Base-by-base conservation (phyloP, 30 jellyfish, hydroid and myxozoan species). In the Euphysa ruthae region DNA sequence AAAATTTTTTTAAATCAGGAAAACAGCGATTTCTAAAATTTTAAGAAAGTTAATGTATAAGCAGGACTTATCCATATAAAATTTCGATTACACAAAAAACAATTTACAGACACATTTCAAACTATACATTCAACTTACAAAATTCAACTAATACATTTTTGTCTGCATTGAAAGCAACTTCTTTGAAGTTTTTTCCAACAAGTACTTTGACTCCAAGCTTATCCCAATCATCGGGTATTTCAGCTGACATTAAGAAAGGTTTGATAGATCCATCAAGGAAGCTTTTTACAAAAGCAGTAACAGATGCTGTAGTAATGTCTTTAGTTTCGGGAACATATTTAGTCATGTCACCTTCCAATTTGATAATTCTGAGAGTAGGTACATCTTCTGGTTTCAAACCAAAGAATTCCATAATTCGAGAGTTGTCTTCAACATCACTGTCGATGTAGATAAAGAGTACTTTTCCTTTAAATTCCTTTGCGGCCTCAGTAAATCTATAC, bases 211-310 rank as follows among this genome's bases (percentile, higher is more conserved):
- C 98, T 52, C 95, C 92, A 46, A 76, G 77, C 15, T 82, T 66
- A 61, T 90, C 95, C 98, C 98, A 90, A 42, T 77, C 99, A 54
- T 75, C 99, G 38, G 95, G 95, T 1, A 91, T 79, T 31, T 88
- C 97, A 61, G 79, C 93, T 21, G 82, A 46, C 94, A 79, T 88
- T 32, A 88, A 82, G 57, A 71, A 91, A 55, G 97, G 93, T 82
- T 78, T 79, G 54, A 88, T 58, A 61, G 60, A 73, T 2, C 93
- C 94, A 68, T 91, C 99, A 55, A 91, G 27, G 55, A 66, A 91
- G 32, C 55, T 51, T 54, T 76, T 82, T 12, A 84, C 95, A 43
- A 91, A 91, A 35, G 74, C n/a, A 22, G 69, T 57, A 29, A 91
- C 43, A 0, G 83, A 28, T 25, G 70, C 99, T 16, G 78, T 21